A percentile compares a stretch with the other conserved stretches of the same genome.
phyloP scores from a whole-genome alignment of 2,888 invertebrate genomes.

The Panorpa germanica region DNA sequence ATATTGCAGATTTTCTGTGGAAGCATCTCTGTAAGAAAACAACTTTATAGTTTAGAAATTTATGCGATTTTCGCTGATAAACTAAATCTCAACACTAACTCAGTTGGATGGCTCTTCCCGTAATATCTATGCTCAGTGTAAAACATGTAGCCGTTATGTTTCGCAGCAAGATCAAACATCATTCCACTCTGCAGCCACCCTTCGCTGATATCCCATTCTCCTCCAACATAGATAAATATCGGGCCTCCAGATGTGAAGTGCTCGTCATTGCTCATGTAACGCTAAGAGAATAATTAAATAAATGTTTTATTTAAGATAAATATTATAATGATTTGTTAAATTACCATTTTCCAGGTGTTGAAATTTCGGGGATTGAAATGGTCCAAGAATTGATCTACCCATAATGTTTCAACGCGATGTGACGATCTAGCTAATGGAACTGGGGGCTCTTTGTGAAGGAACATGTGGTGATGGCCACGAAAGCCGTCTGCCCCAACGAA shows the following conservation, averaged over 20 bases:
- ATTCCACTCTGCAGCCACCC: constrained; percentile 33
- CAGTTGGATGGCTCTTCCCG: constrained; percentile 42
- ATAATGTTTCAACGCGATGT: constrained; percentile 21
- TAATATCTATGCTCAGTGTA: constrained; percentile 60
- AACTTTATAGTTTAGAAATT: too few relatives aligned
- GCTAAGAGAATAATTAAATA: constrained; percentile 17
- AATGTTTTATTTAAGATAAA: constrained; percentile 8
- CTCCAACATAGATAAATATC: constrained; percentile 42
- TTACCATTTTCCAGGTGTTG: constrained; percentile 32
- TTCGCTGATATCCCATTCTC: constrained; percentile 42
- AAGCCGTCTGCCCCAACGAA: too few relatives aligned
- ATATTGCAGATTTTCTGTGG: constrained; percentile 20
- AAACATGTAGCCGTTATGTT: constrained; percentile 35
- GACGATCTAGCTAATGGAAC: constrained; percentile 15
- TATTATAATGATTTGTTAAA: constrained; percentile 4
- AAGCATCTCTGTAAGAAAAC: constrained; percentile 9
- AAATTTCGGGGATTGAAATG: constrained; percentile 31
- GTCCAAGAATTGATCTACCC: constrained; percentile 29
- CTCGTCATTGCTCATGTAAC: constrained; percentile 25
- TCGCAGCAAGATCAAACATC: constrained; percentile 30
- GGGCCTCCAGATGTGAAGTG: constrained; percentile 26
- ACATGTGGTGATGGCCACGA: too few relatives aligned
- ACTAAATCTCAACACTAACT: too few relatives aligned
- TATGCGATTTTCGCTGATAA: too few relatives aligned
- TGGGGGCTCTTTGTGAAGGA: constrained; percentile 28